Percentiles rank a stretch among this genome's conserved stretches.
These are phyloP conservation scores for Alviniconcha marisindica DNA, from an alignment of 1,140 invertebrate species.

Conservation along the genomic window DNA sequence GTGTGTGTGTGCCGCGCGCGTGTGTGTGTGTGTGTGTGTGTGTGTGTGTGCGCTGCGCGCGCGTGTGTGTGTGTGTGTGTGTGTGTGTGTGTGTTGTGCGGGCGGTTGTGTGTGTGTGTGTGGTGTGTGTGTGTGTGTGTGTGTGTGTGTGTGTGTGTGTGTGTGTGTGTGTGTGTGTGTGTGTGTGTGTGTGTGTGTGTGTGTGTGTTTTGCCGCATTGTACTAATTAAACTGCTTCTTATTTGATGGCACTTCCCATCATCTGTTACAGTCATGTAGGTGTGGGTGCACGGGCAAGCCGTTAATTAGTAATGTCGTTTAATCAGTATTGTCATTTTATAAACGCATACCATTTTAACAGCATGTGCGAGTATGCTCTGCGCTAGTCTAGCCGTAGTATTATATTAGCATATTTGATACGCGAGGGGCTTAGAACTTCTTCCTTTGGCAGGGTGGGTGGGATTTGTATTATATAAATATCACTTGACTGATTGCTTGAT, in stretches of 20 bases:
- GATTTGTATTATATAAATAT: no score
- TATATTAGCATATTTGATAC: no score
- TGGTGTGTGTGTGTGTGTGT: constrained; percentile 13
- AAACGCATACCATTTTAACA: no score
- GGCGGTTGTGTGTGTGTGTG: constrained; percentile 23
- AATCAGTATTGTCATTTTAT: no score
- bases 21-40: background rate
- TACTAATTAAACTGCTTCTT: no score
- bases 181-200: background rate
- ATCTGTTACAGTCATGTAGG: background rate
- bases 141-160: background rate
- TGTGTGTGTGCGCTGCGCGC: background rate
- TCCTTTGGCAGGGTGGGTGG: no score
- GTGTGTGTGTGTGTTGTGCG: constrained; percentile 1
- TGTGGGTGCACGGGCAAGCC: background rate
- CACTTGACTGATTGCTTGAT: no score
- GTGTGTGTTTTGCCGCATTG: background rate
- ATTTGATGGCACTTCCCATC: background rate
- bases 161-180: background rate
- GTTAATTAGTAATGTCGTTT: background rate
- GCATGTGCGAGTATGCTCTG: background rate
- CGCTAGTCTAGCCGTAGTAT: no score
- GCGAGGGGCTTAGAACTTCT: no score
- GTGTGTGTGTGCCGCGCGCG: background rate
- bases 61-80: background rate